Base-by-base conservation (phyloP, 2,113 vertebrate species). In the Toxostoma redivivum region DNA sequence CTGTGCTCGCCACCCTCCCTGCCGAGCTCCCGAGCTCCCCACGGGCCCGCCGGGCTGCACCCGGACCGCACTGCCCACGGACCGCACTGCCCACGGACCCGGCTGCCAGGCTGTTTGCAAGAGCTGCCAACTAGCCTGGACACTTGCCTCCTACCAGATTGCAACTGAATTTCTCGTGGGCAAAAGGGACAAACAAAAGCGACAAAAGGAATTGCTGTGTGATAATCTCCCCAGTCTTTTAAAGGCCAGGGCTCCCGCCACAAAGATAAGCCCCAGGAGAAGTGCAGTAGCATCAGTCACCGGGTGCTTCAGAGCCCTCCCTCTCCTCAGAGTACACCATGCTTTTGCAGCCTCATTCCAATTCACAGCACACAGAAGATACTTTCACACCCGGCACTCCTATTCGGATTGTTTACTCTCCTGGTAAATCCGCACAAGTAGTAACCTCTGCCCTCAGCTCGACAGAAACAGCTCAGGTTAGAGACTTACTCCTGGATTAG, bases 31-130 rank as follows among this genome's bases (percentile, higher is more conserved):
- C 28, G 21, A 2, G 18, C 37, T 18, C 42, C 22, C 19, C 57
- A 15, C 23, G 20, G 7, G 35, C 42, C 31, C 13, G 6, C 19
- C 7, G 40, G 38, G 54, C 5, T 5, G 6, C 22, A 25, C 10
- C 3, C 3, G 7, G 54, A 5, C 9, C 0, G 44, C 10, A 24
- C 3, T 13, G 35, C 28, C 37, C 8, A 7, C 1, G 7, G 25
- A 2, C 1, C 15, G 56, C 38, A 1, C 15, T 17, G 27, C 50
- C 50, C 50, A 30, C 27, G 15, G 50, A 44, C 18, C 44, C 44
- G 31, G 1, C 5, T n/a, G 56, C 17, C n/a, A 0, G 44, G n/a
- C 48, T 28, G 21, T 2, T 2, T 2, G 11, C 57, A 22, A 5
- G 7, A 19, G 4, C 20, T 14, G n/a, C 27, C 74, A 8, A 1